Evolutionary conservation across 2,888 invertebrate genomes (phyloP).

Genomic region (Hydrotaea diabolus): DNA sequence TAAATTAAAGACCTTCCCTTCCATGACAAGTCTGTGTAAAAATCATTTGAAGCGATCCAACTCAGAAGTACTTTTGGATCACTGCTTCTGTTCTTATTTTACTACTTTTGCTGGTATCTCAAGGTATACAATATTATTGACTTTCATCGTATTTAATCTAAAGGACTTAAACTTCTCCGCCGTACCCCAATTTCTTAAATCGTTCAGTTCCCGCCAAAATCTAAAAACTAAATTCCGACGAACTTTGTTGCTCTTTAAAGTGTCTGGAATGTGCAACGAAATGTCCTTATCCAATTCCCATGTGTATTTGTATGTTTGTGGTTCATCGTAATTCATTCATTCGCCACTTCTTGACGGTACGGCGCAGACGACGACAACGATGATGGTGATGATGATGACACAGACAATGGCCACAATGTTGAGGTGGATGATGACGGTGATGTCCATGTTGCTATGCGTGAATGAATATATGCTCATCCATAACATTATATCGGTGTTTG

Average conservation of each 20-base stretch:
- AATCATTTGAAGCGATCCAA: no score
- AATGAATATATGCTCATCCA: slow-evolving; percentile 10
- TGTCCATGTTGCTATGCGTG: slow-evolving; percentile 43
- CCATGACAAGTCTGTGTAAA: no score
- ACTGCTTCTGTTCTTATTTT: no score
- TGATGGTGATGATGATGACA: neutral
- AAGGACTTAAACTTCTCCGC: no score
- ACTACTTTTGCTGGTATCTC: no score
- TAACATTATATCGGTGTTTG: slow-evolving; percentile 38
- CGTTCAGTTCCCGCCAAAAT: neutral
- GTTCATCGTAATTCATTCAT: slow-evolving; percentile 26
- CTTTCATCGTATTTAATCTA: no score
- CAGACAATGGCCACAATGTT: neutral
- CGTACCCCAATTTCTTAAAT: no score
- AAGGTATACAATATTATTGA: no score
- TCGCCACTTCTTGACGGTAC: neutral
- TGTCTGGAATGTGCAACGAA: slow-evolving; percentile 20
- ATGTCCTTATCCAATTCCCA: slow-evolving; percentile 41
- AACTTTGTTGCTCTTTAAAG: neutral
- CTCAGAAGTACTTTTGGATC: no score
- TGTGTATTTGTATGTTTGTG: neutral
- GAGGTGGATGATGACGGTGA: neutral
- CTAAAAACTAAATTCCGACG: neutral
- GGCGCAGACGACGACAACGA: neutral
- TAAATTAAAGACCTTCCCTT: no score